A percentile compares a stretch with the other conserved stretches of the same genome.
phyloP scores from a whole-genome alignment of 2,797 vertebrate species.

The Pipistrellus nathusii region DNA sequence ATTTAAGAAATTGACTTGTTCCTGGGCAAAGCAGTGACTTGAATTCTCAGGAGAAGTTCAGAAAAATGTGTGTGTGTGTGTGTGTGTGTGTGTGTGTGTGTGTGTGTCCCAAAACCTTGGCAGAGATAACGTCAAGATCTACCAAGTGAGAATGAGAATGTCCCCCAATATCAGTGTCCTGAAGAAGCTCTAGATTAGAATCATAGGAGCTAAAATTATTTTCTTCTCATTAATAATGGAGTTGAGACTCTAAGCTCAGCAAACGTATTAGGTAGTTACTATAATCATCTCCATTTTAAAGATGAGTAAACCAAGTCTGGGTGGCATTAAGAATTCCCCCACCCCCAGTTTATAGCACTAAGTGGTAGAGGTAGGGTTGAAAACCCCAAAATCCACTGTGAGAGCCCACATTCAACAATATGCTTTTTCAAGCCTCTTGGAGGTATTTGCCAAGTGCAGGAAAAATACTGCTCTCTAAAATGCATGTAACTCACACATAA shows the following conservation, averaged over 20 bases:
- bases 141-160: background rate
- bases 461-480: background rate
- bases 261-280: background rate
- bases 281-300: background rate
- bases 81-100: background rate
- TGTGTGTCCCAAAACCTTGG: background rate
- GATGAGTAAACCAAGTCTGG: background rate
- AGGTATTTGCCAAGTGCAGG: background rate
- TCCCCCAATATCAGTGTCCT: background rate
- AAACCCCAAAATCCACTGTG: background rate
- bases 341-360: background rate
- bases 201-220: background rate
- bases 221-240: slow-evolving; percentile 19
- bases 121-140: background rate
- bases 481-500: background rate
- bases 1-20: slow-evolving; percentile 1
- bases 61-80: background rate
- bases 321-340: background rate
- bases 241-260: background rate
- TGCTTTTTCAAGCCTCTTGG: background rate
- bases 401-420: background rate
- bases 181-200: background rate
- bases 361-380: background rate
- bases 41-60: background rate
- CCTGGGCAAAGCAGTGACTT: background rate